These are phyloP conservation scores for Listronotus oregonensis DNA, from an alignment of 1,140 invertebrate species.

Conservation along the genomic window DNA sequence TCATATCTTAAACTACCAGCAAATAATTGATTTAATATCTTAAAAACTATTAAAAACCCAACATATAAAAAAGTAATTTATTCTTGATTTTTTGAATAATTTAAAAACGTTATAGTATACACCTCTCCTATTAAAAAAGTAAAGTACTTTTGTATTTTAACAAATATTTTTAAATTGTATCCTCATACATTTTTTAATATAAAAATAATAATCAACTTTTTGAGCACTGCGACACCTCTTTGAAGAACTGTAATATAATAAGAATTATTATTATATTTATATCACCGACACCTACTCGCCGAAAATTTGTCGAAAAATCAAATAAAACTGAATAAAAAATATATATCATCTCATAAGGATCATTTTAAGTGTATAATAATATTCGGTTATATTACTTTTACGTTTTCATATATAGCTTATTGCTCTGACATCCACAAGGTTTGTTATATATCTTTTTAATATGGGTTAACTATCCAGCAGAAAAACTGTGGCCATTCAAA, in stretches of 20 bases:
- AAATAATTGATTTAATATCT: too few relatives aligned
- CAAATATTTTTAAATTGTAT: too few relatives aligned
- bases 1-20: too few relatives aligned
- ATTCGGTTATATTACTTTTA: constrained; percentile 24
- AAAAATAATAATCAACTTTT: too few relatives aligned
- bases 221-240: too few relatives aligned
- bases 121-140: too few relatives aligned
- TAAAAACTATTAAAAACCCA: too few relatives aligned
- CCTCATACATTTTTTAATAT: too few relatives aligned
- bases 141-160: too few relatives aligned
- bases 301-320: constrained; percentile 23
- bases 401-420: constrained; percentile 26
- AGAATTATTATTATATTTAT: constrained; percentile 13
- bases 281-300: constrained; percentile 20
- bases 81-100: too few relatives aligned
- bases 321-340: constrained; percentile 31
- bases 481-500: constrained; percentile 6
- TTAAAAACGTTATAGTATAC: too few relatives aligned
- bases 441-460: constrained; percentile 2
- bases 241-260: constrained; percentile 18
- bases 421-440: constrained; percentile 25
- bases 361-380: constrained; percentile 15
- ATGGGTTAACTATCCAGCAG: constrained; percentile 12
- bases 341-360: constrained; percentile 18
- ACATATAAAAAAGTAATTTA: too few relatives aligned